Conservation (phyloP, 2,797 vertebrate species). For the Dromococcyx pavoninus region DNA sequence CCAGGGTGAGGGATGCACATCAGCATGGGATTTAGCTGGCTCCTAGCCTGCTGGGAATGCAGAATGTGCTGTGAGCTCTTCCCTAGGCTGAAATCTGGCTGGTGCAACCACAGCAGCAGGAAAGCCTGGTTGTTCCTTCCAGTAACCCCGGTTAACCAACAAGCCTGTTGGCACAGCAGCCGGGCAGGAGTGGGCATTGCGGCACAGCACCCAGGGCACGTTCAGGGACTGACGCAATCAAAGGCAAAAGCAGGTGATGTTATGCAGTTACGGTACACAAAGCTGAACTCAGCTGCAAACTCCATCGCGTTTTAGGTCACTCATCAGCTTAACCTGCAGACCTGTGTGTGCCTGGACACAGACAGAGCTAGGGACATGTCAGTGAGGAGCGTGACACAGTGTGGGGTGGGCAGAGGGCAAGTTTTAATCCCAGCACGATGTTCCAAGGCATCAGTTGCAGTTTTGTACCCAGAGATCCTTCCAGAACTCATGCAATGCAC, state of each 20-base stretch:
- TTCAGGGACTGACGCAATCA: not conserved
- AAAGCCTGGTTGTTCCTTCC: not conserved
- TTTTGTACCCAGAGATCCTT: not conserved
- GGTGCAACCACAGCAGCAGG: not conserved
- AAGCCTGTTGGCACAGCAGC: accelerated
- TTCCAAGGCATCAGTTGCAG: not conserved
- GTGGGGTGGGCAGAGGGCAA: not conserved
- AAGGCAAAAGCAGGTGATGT: not conserved
- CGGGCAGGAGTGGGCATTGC: accelerated
- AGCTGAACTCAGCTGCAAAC: not conserved
- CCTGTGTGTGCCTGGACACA: no score
- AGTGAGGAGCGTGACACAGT: not conserved
- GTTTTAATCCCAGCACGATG: not conserved
- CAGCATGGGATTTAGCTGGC: not conserved
- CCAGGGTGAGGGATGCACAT: no score
- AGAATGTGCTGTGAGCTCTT: not conserved
- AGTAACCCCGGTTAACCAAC: not conserved
- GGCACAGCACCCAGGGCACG: not conserved
- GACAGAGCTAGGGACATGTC: not conserved
- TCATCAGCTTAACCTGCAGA: not conserved
- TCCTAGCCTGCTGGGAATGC: not conserved
- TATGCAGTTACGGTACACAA: accelerated
- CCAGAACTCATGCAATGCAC: not conserved
- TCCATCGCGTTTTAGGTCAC: not conserved
- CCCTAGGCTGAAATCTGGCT: not conserved